phyloP scores from a whole-genome alignment of 2,797 vertebrate species.

The Molossus alvarezi region DNA sequence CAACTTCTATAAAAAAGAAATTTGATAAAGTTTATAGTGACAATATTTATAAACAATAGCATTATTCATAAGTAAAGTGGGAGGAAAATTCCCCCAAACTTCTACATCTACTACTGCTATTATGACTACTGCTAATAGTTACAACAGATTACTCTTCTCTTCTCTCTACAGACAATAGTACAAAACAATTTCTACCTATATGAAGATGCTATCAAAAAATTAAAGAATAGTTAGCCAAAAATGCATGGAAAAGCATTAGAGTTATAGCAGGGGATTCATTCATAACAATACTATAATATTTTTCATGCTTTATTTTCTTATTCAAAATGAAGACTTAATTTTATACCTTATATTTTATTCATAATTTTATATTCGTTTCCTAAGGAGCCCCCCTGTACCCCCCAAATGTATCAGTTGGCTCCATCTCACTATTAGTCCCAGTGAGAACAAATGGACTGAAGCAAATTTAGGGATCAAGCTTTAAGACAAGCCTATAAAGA shows the following conservation, averaged over 20 bases:
- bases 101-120: neutral
- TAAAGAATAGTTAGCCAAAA: neutral
- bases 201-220: neutral
- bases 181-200: neutral
- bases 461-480: neutral
- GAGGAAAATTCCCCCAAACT: neutral
- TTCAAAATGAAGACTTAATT: neutral
- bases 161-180: neutral
- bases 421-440: neutral
- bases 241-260: neutral
- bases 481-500: neutral
- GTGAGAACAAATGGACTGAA: neutral
- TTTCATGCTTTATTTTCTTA: conserved; percentile 9
- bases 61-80: neutral
- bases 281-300: neutral
- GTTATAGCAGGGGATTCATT: neutral
- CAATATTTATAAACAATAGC: neutral
- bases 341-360: conserved; percentile 14
- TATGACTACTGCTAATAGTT: neutral
- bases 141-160: neutral
- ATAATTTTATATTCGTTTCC: neutral
- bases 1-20: neutral
- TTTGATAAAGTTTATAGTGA: neutral
- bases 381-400: neutral
- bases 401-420: neutral